These are phyloP conservation scores for Drosophila malerkotliana DNA, from an alignment of 1,140 invertebrate genomes.

Conservation along the genomic window DNA sequence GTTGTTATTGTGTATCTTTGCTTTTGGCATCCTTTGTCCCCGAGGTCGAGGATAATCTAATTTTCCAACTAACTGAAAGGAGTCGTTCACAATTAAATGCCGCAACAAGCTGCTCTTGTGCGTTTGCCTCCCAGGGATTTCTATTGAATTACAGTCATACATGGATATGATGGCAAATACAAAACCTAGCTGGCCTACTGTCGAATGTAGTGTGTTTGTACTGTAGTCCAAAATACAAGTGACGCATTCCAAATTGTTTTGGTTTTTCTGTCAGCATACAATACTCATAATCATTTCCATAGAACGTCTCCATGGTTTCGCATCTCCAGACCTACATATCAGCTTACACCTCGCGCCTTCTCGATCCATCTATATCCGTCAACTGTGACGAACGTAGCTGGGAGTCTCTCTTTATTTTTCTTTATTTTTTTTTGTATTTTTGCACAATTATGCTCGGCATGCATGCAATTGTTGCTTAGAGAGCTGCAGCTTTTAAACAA, in stretches of 20 bases:
- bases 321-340: conserved; percentile 12
- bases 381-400: conserved; percentile 32
- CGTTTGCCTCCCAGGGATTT: conserved; percentile 46
- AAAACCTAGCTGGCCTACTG: neutral
- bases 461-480: conserved; percentile 47
- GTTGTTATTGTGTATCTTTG: conserved; percentile 22
- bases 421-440: too few species aligned
- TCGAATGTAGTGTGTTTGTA: neutral
- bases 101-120: conserved; percentile 23
- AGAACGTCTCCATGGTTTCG: conserved; percentile 22
- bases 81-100: conserved; percentile 26
- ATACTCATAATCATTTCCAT: conserved; percentile 36
- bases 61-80: conserved; percentile 71
- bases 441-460: conserved; percentile 57
- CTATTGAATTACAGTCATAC: conserved; percentile 47
- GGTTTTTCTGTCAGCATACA: conserved; percentile 30
- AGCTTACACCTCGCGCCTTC: conserved; percentile 21
- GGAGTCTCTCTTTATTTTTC: neutral
- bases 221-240: conserved; percentile 19
- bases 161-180: neutral
- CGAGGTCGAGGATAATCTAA: conserved; percentile 69
- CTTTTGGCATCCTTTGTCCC: conserved; percentile 39
- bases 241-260: conserved; percentile 40
- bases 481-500: conserved; percentile 17
- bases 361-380: conserved; percentile 18